Conservation (phyloP, 37 sponge, comb jelly and placozoan species). For the Geodia barretti region DNA sequence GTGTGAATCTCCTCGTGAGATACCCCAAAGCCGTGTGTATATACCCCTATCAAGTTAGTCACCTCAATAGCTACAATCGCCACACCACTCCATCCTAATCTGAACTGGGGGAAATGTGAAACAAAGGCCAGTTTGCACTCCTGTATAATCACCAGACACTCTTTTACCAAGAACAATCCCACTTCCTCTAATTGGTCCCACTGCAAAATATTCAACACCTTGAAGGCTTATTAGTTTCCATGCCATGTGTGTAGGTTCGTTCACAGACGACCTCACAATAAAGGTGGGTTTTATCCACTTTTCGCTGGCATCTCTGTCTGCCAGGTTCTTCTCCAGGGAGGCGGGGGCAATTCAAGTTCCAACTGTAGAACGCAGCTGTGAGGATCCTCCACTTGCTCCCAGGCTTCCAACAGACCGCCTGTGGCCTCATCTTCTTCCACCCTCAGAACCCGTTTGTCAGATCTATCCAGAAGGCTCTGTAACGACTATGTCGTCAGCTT, state of each 20-base stretch:
- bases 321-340: conserved; percentile 70
- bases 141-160: too few species aligned
- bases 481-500: conserved; percentile 79
- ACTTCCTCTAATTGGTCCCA: too few species aligned
- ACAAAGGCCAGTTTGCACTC: too few species aligned
- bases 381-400: not conserved
- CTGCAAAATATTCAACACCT: too few species aligned
- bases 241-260: too few species aligned
- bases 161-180: too few species aligned
- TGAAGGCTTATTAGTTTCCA: too few species aligned
- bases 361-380: conserved; percentile 33
- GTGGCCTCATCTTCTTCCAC: conserved; percentile 94
- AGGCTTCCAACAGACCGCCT: conserved; percentile 35
- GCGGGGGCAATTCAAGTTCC: conserved; percentile 45
- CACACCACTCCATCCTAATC: too few species aligned
- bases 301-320: too few species aligned
- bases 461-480: conserved; percentile 77
- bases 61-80: not conserved
- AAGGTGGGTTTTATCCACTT: too few species aligned
- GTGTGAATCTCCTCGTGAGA: conserved; percentile 83
- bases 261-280: too few species aligned
- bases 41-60: conserved; percentile 63
- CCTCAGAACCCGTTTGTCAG: conserved; percentile 90
- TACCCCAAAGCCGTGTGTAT: conserved; percentile 71
- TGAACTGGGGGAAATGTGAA: too few species aligned